Evolutionary conservation across 2,113 vertebrate species (phyloP).

Genomic region (Octodon degus): DNA sequence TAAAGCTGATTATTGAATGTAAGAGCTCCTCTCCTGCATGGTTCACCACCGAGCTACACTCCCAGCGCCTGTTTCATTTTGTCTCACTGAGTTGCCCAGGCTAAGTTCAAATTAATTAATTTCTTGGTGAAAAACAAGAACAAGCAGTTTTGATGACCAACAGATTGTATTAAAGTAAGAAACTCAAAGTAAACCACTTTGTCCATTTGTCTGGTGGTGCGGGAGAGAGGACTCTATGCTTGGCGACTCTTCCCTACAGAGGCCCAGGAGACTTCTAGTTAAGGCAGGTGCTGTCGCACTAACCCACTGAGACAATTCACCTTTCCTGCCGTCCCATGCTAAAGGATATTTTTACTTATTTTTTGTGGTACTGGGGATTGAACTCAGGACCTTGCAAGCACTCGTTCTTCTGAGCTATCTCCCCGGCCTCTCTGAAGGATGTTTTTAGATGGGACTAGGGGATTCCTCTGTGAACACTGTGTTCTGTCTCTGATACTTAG

Average conservation of each 20-base stretch:
- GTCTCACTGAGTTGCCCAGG: background rate
- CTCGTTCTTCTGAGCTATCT: too few species aligned
- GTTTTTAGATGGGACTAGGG: background rate
- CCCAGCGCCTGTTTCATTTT: background rate
- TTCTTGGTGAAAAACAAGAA: too few species aligned
- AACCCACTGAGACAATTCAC: slow-evolving; percentile 9
- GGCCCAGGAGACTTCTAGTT: background rate
- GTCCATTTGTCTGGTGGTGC: slow-evolving; percentile 20
- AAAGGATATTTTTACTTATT: background rate
- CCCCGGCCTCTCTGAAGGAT: too few species aligned
- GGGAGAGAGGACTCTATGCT: background rate
- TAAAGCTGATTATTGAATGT: background rate
- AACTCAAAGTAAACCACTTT: background rate
- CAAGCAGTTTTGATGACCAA: background rate
- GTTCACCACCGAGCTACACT: background rate
- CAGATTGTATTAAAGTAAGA: slow-evolving; percentile 24
- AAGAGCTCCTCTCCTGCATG: background rate
- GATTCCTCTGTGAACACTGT: slow-evolving; percentile 24
- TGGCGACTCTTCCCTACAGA: background rate
- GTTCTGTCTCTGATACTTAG: background rate
- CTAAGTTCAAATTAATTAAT: background rate
- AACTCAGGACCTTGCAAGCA: too few species aligned
- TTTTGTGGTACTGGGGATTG: too few species aligned
- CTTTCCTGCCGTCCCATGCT: background rate
- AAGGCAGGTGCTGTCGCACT: background rate